Evolutionary conservation across 2,888 invertebrate species (phyloP), one percentile per base, ranked within the genome.

Genomic region (Morpho achilles): DNA sequence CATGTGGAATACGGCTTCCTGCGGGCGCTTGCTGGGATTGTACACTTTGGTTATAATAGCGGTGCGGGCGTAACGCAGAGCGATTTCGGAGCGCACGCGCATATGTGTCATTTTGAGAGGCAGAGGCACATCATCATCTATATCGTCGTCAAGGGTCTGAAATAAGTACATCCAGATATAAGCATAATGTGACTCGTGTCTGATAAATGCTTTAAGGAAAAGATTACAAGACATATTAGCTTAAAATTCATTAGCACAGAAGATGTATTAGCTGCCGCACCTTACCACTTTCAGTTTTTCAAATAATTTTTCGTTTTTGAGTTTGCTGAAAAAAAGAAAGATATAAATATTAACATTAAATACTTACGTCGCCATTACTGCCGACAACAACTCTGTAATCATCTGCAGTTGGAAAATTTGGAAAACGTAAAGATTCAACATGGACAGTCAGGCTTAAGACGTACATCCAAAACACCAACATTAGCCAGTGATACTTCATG

Each of bases 11-110:
- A 6, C 39, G 39, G 45, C 52, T 45, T 53, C 39, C 39, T 53
- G 32, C 3, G 52, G 10, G 94, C 50, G 90, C 85, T 75, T 95
- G 94, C 65, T 93, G 93, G 0, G 94, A 84, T 95, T 95, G 67
- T 90, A 91, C 41, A 95, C 92, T 63, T 89, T 87, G 64, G 94
- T 94, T 7, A 92, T 92, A 0, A 95, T 91, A 8, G 91, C 77
- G 0, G 95, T 95, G 64, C 91, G 92, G 7, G 94, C 93, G 75
- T 53, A 53, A 10, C 52, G 52, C 44, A 53, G 44, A 8, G 52
- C n/a, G 45, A 53, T 53, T 32, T 53, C 94, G 95, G 94, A 93
- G 45, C 85, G 79, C n/a, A 95, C 91, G 40, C 91, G 84, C 91
- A 95, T 92, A 66, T 92, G 92, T 22, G 92, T 92, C 67, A 94